Percentiles rank a stretch among this genome's conserved stretches.
phyloP scores from a whole-genome alignment of 1,140 invertebrate genomes.

The Araneus ventricosus region DNA sequence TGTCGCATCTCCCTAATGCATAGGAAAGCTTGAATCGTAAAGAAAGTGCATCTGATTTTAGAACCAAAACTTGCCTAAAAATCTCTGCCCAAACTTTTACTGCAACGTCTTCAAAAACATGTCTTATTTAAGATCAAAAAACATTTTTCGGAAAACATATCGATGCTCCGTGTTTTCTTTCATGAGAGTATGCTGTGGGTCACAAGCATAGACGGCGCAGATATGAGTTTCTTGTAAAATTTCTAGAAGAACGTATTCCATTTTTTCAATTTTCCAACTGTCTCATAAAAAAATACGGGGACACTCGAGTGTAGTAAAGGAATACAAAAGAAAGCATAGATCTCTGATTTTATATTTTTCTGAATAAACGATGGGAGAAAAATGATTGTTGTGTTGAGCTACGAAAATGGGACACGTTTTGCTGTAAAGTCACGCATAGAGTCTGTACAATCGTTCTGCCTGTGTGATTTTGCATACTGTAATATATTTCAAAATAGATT shows the following conservation, averaged over 20 bases:
- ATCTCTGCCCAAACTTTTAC: not conserved
- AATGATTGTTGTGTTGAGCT: not conserved
- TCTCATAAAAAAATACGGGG: conserved; percentile 31
- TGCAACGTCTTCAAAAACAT: not conserved
- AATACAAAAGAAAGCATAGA: not conserved
- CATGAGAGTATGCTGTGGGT: not conserved
- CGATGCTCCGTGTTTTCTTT: not conserved
- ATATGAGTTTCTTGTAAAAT: conserved; percentile 21
- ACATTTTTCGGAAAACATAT: not conserved
- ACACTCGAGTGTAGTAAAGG: not conserved
- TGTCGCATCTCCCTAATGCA: too few species aligned
- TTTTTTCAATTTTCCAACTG: not conserved
- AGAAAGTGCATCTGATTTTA: not conserved
- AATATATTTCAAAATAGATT: too few species aligned
- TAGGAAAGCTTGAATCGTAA: not conserved
- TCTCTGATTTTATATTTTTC: not conserved
- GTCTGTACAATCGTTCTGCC: too few species aligned
- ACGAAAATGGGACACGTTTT: not conserved
- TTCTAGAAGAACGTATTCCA: conserved; percentile 13
- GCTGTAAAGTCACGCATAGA: conserved; percentile 15
- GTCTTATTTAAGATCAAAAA: conserved; percentile 28
- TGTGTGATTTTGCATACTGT: too few species aligned
- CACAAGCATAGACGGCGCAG: not conserved
- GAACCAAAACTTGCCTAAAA: not conserved
- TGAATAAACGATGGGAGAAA: not conserved